phyloP scores from a whole-genome alignment of 92 coral and sea anemone genomes.

The Heliopora coerulea region DNA sequence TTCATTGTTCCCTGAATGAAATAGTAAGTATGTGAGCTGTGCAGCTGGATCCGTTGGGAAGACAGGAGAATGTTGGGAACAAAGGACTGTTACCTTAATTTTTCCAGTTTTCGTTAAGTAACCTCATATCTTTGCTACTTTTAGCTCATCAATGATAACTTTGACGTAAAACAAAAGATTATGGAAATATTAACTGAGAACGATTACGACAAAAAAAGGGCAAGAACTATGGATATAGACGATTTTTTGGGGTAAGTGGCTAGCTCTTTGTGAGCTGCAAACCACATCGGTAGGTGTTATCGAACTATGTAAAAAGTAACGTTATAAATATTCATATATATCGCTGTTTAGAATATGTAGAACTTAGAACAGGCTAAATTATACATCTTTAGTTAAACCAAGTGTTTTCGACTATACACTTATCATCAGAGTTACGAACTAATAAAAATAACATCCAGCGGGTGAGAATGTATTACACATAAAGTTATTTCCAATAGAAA shows the following conservation, averaged over 20 bases:
- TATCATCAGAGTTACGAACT: too few relatives aligned
- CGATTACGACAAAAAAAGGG: slow-evolving; percentile 75
- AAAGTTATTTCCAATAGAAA: too few relatives aligned
- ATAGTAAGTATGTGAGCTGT: slow-evolving; percentile 80
- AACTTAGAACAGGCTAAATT: too few relatives aligned
- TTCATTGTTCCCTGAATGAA: slow-evolving; percentile 90
- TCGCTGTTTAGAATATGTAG: too few relatives aligned
- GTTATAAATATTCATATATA: too few relatives aligned
- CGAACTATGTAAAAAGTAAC: neutral
- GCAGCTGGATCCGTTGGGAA: too few relatives aligned
- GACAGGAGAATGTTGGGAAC: too few relatives aligned
- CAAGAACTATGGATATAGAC: slow-evolving; percentile 96
- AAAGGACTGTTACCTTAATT: neutral
- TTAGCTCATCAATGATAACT: slow-evolving; percentile 81
- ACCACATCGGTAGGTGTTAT: neutral
- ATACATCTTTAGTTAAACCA: too few relatives aligned
- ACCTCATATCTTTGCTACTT: neutral
- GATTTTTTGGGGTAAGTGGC: slow-evolving; percentile 86
- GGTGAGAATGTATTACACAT: too few relatives aligned
- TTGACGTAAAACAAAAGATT: slow-evolving; percentile 78
- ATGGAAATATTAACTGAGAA: slow-evolving; percentile 65
- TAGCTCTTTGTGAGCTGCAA: too few relatives aligned
- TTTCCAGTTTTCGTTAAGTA: neutral
- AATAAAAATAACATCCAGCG: too few relatives aligned
- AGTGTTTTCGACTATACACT: too few relatives aligned